phyloP scores from a whole-genome alignment of 2,888 invertebrate genomes.

The Pseudanteris insignis region DNA sequence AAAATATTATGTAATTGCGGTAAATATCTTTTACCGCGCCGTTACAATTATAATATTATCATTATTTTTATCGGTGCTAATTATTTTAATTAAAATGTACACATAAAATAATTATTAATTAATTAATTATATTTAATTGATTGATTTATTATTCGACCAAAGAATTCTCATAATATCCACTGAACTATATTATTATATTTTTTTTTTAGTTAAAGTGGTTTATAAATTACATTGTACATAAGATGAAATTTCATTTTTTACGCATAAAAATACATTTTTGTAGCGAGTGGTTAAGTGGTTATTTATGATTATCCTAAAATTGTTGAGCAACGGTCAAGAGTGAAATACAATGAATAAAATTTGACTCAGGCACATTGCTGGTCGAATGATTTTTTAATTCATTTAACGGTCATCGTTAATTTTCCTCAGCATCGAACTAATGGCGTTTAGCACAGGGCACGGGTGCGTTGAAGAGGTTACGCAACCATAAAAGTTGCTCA shows the following conservation, averaged over 20 bases:
- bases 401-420: not conserved
- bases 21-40: conserved; percentile 1
- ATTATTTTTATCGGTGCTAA: not conserved
- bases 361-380: not conserved
- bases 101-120: too few relatives aligned
- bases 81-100: not conserved
- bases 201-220: too few relatives aligned
- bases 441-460: not conserved
- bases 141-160: too few relatives aligned
- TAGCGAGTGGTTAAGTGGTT: not conserved
- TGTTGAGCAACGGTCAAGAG: too few relatives aligned
- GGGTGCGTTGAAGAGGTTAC: conserved; percentile 10
- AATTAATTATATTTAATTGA: too few relatives aligned
- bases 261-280: not conserved
- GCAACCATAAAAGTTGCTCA: conserved; percentile 14
- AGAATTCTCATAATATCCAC: too few relatives aligned
- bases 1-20: conserved; percentile 14
- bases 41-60: conserved; percentile 10
- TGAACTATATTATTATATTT: too few relatives aligned
- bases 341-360: too few relatives aligned
- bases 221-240: too few relatives aligned
- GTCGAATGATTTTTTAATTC: not conserved
- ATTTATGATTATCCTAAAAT: too few relatives aligned
- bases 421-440: not conserved
- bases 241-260: too few relatives aligned